Base-by-base conservation (phyloP, 2,113 vertebrate genomes). In the Nerophis ophidion region DNA sequence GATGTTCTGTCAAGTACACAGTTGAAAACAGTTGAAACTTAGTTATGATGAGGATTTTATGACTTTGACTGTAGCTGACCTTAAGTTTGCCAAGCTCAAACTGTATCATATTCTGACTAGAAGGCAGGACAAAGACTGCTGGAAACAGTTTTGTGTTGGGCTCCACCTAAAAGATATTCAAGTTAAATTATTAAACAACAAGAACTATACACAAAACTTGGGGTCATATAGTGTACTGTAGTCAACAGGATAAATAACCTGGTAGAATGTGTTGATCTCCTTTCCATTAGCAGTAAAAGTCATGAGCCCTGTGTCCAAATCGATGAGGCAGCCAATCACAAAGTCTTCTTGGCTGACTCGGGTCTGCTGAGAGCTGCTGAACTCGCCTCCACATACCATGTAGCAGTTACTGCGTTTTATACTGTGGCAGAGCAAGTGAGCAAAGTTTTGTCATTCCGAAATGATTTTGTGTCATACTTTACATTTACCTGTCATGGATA, bases 341-440 rank as follows among this genome's bases (percentile, higher is more conserved):
- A 97, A 90, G 80, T 98, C 95, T 1, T 89, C 88, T 57, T 95
- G 93, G 77, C 90, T 93, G 75, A 95, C 91, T 6, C 95, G 83
- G 1, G 94, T 91, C 77, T 98, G 95, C 70, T 96, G 95, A 1
- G 91, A 87, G 14, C 85, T 89, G 62, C 92, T 87, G 9, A 98
- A 96, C 78, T 96, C 95, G 4, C 95, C 95, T 0, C 92, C 95
- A 84, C 93, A 96, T 1, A 98, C 94, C 94, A 97, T 95, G 88
- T 96, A 96, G 80, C 95, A 98, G 84, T 94, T 97, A 81, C 93
- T 95, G 62, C 93, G 90, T 66, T 96, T 98, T 74, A 98, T 93
- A 82, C 95, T 97, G 77, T 35, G 38, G 13, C 49, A 57, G 57
- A 11, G 35, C 35, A 17, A 13, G 38, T 47, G 53, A 15, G 6